These are phyloP conservation scores for Lemur catta DNA, from an alignment of 2,797 vertebrate genomes.

Conservation along the genomic window DNA sequence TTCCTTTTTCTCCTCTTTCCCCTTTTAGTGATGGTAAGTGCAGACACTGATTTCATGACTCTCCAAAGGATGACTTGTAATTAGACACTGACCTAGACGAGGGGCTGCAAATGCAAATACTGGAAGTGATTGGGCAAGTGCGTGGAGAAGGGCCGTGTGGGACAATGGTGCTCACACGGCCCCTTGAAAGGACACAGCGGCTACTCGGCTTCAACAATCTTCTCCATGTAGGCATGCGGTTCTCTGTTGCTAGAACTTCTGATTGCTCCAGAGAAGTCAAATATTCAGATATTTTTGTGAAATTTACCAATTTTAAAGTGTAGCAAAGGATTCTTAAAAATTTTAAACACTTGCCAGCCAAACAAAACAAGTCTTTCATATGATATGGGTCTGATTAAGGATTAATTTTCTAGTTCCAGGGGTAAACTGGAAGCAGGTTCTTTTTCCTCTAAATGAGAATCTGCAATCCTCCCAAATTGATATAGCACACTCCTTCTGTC, in stretches of 20 bases:
- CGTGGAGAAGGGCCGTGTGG: no score
- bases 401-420: background rate
- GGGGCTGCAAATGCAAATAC: background rate
- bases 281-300: background rate
- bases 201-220: background rate
- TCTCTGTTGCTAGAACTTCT: background rate
- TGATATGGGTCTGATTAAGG: background rate
- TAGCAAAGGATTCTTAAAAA: background rate
- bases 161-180: accelerated
- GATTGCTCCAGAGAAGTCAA: background rate
- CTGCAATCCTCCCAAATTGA: background rate
- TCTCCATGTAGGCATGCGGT: background rate
- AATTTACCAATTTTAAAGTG: background rate
- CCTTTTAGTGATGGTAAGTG: background rate
- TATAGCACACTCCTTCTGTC: background rate
- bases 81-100: background rate
- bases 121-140: background rate
- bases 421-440: background rate
- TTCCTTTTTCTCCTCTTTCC: background rate
- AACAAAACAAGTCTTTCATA: background rate
- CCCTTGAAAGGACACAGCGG: background rate
- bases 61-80: background rate
- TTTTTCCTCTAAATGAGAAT: background rate
- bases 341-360: background rate
- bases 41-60: background rate